A percentile compares a stretch with the other conserved stretches of the same genome.
These are phyloP conservation scores for Cavia porcellus DNA, from an alignment of 2,113 vertebrate species.

Conservation along the genomic window DNA sequence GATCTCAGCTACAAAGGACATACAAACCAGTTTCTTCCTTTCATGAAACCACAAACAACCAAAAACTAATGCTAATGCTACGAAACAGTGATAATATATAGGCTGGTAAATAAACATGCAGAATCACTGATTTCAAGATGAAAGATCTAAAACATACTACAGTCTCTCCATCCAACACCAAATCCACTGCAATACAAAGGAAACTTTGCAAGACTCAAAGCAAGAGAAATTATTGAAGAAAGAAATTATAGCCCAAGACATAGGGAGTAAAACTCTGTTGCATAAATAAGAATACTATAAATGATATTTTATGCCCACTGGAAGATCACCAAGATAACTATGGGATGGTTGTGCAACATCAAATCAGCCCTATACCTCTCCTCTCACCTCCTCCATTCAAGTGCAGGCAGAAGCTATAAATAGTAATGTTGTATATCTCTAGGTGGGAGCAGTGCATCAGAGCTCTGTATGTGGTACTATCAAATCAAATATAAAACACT, in stretches of 20 bases:
- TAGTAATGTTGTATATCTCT: neutral
- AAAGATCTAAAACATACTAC: neutral
- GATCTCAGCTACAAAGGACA: neutral
- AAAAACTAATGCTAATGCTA: slow-evolving; percentile 17
- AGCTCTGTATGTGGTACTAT: neutral
- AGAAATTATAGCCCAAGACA: neutral
- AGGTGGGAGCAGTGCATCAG: neutral
- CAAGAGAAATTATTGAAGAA: neutral
- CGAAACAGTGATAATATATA: slow-evolving; percentile 9
- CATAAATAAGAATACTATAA: neutral
- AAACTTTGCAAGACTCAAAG: slow-evolving; percentile 45
- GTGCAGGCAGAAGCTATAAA: neutral
- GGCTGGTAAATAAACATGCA: neutral
- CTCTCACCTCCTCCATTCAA: neutral
- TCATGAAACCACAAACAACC: slow-evolving; percentile 17
- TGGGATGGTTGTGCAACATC: neutral
- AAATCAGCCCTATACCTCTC: neutral
- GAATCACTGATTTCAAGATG: neutral
- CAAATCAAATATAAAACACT: neutral
- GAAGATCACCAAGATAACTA: neutral
- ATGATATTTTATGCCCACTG: neutral
- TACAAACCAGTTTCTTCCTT: neutral
- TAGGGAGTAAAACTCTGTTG: neutral
- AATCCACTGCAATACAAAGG: neutral
- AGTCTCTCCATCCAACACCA: neutral